These are phyloP conservation scores for Podarcis raffonei DNA, from an alignment of 2,113 vertebrate genomes.

Conservation along the genomic window DNA sequence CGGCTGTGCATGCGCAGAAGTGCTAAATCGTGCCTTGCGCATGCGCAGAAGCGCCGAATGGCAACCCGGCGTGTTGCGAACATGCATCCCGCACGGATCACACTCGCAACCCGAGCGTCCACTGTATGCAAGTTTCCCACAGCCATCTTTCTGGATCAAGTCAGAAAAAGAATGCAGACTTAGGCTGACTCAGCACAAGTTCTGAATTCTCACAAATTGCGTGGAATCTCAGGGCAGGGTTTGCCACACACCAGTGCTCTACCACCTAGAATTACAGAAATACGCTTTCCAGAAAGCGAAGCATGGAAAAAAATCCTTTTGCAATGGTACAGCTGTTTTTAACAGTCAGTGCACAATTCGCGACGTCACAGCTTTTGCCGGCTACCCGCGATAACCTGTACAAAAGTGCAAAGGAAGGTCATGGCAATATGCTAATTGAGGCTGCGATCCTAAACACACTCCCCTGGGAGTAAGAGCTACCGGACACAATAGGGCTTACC, in stretches of 20 bases:
- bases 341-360: neutral
- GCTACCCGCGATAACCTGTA: neutral
- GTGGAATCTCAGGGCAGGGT: neutral
- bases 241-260: no score
- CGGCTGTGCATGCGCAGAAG: no score
- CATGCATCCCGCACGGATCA: no score
- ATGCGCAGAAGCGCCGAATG: no score
- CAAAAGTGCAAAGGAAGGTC: neutral
- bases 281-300: neutral
- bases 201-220: neutral
- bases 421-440: no score
- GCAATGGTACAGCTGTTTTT: neutral
- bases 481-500: neutral
- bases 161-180: neutral
- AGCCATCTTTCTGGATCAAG: no score
- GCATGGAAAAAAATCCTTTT: neutral
- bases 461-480: neutral
- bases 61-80: no score
- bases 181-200: neutral
- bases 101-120: fast-evolving
- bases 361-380: neutral
- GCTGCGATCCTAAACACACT: neutral
- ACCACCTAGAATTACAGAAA: neutral
- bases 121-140: no score
- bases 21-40: no score